Percentiles rank a stretch among this genome's conserved stretches.
Conservation (phyloP, 1,140 invertebrate genomes). For the Bathynomus jamesi region DNA sequence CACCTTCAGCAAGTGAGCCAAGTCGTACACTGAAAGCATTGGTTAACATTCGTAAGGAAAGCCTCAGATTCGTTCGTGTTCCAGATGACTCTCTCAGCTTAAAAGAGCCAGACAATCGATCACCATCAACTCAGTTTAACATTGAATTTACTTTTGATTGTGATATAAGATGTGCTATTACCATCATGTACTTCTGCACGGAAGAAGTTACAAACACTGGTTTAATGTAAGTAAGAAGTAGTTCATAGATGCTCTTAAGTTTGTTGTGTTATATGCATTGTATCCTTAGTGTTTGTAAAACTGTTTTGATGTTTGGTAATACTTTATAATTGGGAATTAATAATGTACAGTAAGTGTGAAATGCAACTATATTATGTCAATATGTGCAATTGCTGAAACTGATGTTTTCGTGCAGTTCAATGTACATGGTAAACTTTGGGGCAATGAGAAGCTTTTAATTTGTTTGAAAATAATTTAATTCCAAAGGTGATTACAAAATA, state of each 20-base stretch:
- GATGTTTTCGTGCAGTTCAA: neutral
- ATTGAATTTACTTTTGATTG: conserved; percentile 96
- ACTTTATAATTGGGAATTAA: neutral
- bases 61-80: conserved; percentile 72
- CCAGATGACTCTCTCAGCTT: conserved; percentile 35
- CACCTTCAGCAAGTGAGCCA: conserved; percentile 87
- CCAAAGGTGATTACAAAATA: no score
- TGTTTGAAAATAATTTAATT: no score
- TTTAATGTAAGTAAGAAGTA: conserved; percentile 53
- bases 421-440: no score
- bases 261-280: neutral
- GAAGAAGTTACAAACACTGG: conserved; percentile 73
- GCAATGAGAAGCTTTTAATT: no score
- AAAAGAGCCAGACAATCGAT: conserved; percentile 41
- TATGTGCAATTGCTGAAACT: neutral
- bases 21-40: conserved; percentile 92
- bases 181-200: conserved; percentile 88
- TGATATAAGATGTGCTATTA: conserved; percentile 87
- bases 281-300: neutral
- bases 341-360: neutral
- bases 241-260: no score
- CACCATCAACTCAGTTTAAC: conserved; percentile 56
- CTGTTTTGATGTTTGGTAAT: neutral
- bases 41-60: conserved; percentile 95
- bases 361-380: neutral